Evolutionary conservation across 2,888 invertebrate genomes (phyloP).

Genomic region (Pseudeuparius sepicola): DNA sequence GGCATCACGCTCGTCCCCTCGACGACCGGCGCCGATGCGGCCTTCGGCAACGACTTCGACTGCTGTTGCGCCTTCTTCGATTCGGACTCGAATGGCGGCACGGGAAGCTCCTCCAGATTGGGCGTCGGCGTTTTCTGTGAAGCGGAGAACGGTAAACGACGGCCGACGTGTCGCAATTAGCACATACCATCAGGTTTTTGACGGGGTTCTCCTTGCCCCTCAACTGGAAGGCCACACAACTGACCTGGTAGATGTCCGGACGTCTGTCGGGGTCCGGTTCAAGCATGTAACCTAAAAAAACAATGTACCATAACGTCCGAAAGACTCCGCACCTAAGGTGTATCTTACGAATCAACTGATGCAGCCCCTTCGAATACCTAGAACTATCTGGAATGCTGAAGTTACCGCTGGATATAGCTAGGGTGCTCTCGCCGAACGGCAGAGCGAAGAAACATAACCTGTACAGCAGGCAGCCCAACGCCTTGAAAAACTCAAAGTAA

Average conservation of each 20-base stretch:
- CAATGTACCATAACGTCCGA: neutral
- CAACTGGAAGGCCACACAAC: conserved; percentile 60
- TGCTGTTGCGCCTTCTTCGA: conserved; percentile 45
- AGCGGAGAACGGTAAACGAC: conserved; percentile 3
- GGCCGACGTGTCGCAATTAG: neutral
- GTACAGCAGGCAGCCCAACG: conserved; percentile 78
- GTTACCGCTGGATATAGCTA: conserved; percentile 84
- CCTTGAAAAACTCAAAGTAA: conserved; percentile 42
- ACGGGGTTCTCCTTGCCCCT: conserved; percentile 66
- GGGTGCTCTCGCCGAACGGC: conserved; percentile 86
- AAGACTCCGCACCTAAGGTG: conserved; percentile 1
- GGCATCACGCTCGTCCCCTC: conserved; percentile 77
- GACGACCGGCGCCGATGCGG: conserved; percentile 40
- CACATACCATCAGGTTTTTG: conserved; percentile 64
- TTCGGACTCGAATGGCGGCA: conserved; percentile 63
- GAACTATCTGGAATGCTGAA: conserved; percentile 77
- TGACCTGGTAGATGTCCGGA: conserved; percentile 82
- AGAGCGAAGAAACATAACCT: conserved; percentile 82
- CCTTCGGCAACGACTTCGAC: conserved; percentile 33
- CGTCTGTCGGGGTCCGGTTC: conserved; percentile 72
- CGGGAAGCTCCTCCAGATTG: conserved; percentile 51
- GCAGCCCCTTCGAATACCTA: conserved; percentile 59
- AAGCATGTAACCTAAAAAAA: conserved; percentile 61
- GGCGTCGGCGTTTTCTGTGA: conserved; percentile 56
- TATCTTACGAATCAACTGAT: conserved; percentile 65